Base-by-base conservation (phyloP, 2,113 vertebrate species). In the Nothocercus julius region DNA sequence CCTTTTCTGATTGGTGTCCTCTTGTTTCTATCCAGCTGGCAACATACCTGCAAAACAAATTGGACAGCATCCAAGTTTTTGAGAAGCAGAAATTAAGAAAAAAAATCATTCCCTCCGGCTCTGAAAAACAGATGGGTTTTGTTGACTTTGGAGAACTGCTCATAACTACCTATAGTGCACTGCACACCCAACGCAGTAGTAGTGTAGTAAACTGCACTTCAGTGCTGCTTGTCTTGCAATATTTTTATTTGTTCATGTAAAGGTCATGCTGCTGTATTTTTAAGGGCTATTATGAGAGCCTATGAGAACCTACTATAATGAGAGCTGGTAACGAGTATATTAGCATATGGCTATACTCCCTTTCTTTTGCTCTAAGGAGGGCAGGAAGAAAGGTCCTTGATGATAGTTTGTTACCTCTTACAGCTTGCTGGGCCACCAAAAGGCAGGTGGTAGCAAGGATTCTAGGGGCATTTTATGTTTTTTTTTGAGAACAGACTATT, bases 21-120 rank as follows among this genome's bases (percentile, higher is more conserved):
- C 97, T 96, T 92, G 79, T 92, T 85, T 97, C 97, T 95, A 97
- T 96, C 95, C 97, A 98, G 75, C 97, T 98, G 92, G 95, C 92
- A 96, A 97, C 93, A 84, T 94, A 98, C 58, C 96, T 98, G 89
- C 47, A 94, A 92, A 86, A 91, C 45, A 94, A 87, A 62, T n/a
- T 12, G 58, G 79, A 93, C 94, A 90, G 25, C 40, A 62, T 40
- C 3, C 4, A 6, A 11, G 30, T 54, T 49, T 81, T 77, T 84
- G 62, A 58, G 59, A 80, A 67, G 69, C 11, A 53, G 25, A 92
- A 79, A 44, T 32, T 62, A 21, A 67, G 54, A 30, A 40, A 28
- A 20, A 73, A 66, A 63, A 38, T 53, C 73, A 18, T 47, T 54
- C 30, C 54, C 34, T 79, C 44, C n/a, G 21, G 19, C 28, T 72